Conservation (phyloP, 2,113 vertebrate genomes). For the Mormoops blainvillei region DNA sequence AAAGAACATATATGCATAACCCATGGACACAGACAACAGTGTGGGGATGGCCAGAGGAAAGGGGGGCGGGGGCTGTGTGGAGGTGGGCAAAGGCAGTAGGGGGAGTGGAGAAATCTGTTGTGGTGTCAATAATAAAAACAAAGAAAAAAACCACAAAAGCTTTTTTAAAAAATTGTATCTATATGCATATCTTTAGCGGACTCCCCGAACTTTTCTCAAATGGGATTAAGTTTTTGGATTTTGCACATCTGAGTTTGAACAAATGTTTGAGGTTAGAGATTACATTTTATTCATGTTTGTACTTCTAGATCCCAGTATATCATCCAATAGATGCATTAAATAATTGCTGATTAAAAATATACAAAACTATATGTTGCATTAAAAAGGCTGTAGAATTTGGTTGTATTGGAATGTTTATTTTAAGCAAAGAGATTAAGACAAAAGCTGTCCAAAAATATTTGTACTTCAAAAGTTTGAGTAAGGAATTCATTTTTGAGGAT, state of each 20-base stretch:
- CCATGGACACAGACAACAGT: too few species aligned
- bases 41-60: too few species aligned
- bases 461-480: constrained; percentile 7
- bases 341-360: constrained; percentile 10
- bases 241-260: not conserved
- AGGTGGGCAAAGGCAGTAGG: too few species aligned
- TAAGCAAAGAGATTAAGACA: not conserved
- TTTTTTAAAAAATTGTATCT: not conserved
- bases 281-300: constrained; percentile 9
- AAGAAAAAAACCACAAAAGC: not conserved
- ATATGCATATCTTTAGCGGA: not conserved
- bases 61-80: too few species aligned
- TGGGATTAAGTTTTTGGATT: not conserved
- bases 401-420: not conserved
- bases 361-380: not conserved
- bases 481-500: not conserved
- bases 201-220: not conserved
- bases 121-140: too few species aligned
- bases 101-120: too few species aligned
- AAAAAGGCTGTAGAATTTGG: not conserved
- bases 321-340: not conserved
- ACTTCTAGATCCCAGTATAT: not conserved
- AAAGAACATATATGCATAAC: too few species aligned
- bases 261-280: not conserved
- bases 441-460: constrained; percentile 4